Conservation (phyloP, 2,113 vertebrate genomes). For the Upupa epops region DNA sequence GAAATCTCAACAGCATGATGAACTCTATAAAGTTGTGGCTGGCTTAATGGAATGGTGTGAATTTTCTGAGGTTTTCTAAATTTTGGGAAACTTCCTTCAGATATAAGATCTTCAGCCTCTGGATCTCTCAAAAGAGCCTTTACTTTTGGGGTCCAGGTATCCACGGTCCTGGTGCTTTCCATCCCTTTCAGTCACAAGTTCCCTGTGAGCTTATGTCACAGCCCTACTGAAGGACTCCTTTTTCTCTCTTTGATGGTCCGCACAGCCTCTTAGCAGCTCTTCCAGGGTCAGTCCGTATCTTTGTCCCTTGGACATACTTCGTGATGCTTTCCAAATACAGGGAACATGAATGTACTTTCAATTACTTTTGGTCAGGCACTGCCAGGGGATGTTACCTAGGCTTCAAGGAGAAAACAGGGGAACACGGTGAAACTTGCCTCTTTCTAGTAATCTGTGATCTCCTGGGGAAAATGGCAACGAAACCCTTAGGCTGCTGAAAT, state of each 20-base stretch:
- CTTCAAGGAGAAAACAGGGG: background rate
- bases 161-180: background rate
- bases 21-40: background rate
- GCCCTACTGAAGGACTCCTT: background rate
- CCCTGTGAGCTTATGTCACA: background rate
- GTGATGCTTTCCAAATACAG: background rate
- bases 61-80: background rate
- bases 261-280: background rate
- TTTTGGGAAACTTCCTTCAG: background rate
- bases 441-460: background rate
- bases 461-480: background rate
- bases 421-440: background rate
- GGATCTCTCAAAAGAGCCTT: background rate
- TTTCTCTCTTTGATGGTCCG: background rate
- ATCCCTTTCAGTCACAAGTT: background rate
- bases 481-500: background rate
- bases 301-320: background rate
- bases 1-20: background rate
- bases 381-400: background rate
- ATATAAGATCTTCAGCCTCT: background rate
- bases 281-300: background rate
- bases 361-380: background rate
- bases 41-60: background rate
- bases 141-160: background rate
- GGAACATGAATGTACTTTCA: background rate